A percentile compares a stretch with the other conserved stretches of the same genome.
phyloP scores from a whole-genome alignment of 92 coral and sea anemone species.

The Micromussa lordhowensis region DNA sequence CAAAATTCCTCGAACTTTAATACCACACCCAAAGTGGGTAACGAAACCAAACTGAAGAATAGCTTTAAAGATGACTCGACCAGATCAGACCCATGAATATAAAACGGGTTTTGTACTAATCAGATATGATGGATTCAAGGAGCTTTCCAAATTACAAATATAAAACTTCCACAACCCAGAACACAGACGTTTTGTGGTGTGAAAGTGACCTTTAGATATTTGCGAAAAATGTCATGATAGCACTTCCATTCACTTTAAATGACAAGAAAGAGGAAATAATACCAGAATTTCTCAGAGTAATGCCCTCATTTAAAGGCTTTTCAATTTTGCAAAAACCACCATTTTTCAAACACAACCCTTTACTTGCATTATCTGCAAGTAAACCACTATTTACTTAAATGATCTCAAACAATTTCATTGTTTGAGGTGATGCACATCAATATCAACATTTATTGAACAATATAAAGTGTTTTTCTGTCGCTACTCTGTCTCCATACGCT shows the following conservation, averaged over 20 bases:
- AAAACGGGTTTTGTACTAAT: too few relatives aligned
- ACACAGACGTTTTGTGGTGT: too few relatives aligned
- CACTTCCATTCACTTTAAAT: too few relatives aligned
- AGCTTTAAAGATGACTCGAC: neutral
- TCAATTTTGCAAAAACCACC: neutral
- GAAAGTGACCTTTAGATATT: too few relatives aligned
- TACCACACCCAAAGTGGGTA: neutral
- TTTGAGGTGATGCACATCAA: neutral
- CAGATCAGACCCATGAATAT: neutral
- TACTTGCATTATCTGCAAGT: too few relatives aligned
- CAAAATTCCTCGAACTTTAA: neutral
- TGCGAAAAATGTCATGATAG: too few relatives aligned
- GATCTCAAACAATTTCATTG: neutral
- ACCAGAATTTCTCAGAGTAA: neutral
- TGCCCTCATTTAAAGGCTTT: neutral
- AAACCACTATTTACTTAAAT: too few relatives aligned
- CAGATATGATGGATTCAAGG: too few relatives aligned
- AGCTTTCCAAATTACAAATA: too few relatives aligned
- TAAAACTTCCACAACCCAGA: too few relatives aligned
- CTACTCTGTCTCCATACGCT: slow-evolving; percentile 83
- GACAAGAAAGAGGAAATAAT: too few relatives aligned
- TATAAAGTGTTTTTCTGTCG: slow-evolving; percentile 8
- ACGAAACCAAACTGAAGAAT: neutral
- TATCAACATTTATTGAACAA: neutral
- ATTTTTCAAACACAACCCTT: neutral